These are phyloP conservation scores for Physocephala rufipes DNA, from an alignment of 2,888 invertebrate genomes.

Conservation along the genomic window DNA sequence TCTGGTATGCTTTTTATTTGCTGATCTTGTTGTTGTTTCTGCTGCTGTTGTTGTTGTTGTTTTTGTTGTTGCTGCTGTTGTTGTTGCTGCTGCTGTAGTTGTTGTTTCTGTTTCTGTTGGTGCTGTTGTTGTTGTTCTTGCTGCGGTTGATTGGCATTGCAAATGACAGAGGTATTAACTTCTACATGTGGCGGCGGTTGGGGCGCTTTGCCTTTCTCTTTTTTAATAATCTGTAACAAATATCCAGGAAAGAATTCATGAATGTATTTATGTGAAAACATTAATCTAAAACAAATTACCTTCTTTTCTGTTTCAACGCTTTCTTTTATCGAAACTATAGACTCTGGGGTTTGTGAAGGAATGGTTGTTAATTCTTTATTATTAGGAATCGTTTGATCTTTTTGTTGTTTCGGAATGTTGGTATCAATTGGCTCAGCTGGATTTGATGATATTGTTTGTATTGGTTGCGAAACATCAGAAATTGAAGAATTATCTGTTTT, in stretches of 20 bases:
- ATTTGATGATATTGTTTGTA: slow-evolving; percentile 22
- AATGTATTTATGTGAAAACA: neutral
- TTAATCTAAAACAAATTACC: slow-evolving; percentile 47
- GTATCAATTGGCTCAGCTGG: slow-evolving; percentile 32
- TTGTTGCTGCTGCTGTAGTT: too few species aligned
- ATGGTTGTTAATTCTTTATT: slow-evolving; percentile 6
- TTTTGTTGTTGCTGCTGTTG: too few species aligned
- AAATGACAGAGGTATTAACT: slow-evolving; percentile 2
- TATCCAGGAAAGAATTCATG: neutral
- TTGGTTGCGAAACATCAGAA: neutral
- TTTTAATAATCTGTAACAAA: slow-evolving; percentile 74
- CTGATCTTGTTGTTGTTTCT: too few species aligned
- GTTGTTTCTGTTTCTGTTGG: too few species aligned
- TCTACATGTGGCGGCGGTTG: slow-evolving; percentile 69
- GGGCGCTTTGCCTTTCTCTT: slow-evolving; percentile 85
- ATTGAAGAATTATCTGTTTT: neutral
- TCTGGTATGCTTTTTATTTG: slow-evolving; percentile 6
- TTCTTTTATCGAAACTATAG: slow-evolving; percentile 35
- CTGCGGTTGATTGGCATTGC: slow-evolving; percentile 8
- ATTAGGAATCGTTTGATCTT: neutral
- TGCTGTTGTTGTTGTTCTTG: too few species aligned
- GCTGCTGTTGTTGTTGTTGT: too few species aligned
- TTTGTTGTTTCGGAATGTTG: slow-evolving; percentile 42
- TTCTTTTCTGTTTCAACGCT: slow-evolving; percentile 61
- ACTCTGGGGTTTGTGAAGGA: slow-evolving; percentile 29